A percentile compares a stretch with the other conserved stretches of the same genome.
phyloP scores from a whole-genome alignment of 2,113 vertebrate genomes.

The Labeo catla region DNA sequence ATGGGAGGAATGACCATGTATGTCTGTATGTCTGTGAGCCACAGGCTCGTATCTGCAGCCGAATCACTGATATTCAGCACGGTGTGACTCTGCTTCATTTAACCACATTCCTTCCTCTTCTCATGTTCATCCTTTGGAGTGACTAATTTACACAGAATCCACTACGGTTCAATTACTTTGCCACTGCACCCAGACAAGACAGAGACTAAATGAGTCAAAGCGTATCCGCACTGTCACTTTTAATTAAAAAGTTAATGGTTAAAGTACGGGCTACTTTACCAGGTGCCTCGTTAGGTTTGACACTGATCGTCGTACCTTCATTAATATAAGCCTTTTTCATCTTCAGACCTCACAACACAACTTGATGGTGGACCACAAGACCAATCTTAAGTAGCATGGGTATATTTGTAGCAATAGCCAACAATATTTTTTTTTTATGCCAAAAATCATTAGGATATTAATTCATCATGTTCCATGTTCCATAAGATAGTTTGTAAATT shows the following conservation, averaged over 20 bases:
- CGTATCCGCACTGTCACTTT: constrained; percentile 64
- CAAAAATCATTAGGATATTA: too few species aligned
- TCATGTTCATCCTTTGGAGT: constrained; percentile 70
- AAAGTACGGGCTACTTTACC: neutral
- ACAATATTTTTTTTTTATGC: too few species aligned
- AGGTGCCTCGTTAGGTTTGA: constrained; percentile 57
- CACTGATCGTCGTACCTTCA: constrained; percentile 69
- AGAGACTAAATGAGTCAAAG: constrained; percentile 59
- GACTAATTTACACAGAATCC: constrained; percentile 69
- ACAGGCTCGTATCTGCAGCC: too few species aligned
- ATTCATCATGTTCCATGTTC: too few species aligned
- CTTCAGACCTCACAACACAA: neutral
- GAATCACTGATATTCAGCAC: neutral
- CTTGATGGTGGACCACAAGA: too few species aligned
- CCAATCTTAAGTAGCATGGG: too few species aligned
- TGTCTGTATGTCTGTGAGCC: neutral
- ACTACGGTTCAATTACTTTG: constrained; percentile 45
- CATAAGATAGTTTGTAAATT: too few species aligned
- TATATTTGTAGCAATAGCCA: too few species aligned
- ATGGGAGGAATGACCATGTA: neutral
- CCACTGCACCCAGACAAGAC: constrained; percentile 53
- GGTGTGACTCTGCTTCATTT: neutral
- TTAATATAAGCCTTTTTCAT: constrained; percentile 53
- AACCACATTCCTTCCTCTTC: constrained; percentile 63
- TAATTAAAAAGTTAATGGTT: constrained; percentile 66